These are phyloP conservation scores for Emydura subglobosa DNA, from an alignment of 2,113 vertebrate genomes.

Conservation along the genomic window DNA sequence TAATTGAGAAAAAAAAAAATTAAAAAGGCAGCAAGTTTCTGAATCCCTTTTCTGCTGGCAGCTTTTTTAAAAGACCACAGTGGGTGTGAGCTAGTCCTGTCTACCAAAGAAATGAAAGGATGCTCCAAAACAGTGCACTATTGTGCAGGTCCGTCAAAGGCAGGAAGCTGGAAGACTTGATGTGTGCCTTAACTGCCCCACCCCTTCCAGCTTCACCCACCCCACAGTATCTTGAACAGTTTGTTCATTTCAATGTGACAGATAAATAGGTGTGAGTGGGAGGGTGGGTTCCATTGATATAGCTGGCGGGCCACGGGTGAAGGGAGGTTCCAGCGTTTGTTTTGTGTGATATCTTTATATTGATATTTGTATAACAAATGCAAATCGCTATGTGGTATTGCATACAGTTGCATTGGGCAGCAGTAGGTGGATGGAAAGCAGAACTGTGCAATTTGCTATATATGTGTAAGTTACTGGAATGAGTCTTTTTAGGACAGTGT, in stretches of 20 bases:
- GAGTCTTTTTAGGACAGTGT: too few relatives aligned
- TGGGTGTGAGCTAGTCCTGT: slow-evolving; percentile 2
- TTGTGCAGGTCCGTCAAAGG: slow-evolving; percentile 32
- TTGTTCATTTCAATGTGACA: slow-evolving; percentile 47
- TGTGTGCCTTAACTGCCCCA: slow-evolving; percentile 30
- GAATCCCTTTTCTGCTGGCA: not conserved
- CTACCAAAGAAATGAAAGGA: slow-evolving; percentile 20
- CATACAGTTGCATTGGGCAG: not conserved
- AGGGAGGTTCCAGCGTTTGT: not conserved
- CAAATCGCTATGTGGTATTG: not conserved
- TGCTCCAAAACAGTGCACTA: slow-evolving; percentile 2
- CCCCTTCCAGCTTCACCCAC: not conserved
- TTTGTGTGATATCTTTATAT: not conserved
- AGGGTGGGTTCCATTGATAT: not conserved
- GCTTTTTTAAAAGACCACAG: slow-evolving; percentile 15
- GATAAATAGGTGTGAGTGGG: slow-evolving; percentile 54
- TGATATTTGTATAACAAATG: slow-evolving; percentile 24
- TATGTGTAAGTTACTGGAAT: not conserved
- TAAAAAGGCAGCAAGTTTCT: not conserved
- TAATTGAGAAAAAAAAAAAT: not conserved
- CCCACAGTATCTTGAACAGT: slow-evolving; percentile 33
- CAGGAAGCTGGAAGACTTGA: slow-evolving; percentile 39
- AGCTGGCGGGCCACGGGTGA: not conserved
- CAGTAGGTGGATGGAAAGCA: not conserved
- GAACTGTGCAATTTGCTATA: not conserved